Conservation (phyloP, 2,113 vertebrate species). For the Albula goreensis region DNA sequence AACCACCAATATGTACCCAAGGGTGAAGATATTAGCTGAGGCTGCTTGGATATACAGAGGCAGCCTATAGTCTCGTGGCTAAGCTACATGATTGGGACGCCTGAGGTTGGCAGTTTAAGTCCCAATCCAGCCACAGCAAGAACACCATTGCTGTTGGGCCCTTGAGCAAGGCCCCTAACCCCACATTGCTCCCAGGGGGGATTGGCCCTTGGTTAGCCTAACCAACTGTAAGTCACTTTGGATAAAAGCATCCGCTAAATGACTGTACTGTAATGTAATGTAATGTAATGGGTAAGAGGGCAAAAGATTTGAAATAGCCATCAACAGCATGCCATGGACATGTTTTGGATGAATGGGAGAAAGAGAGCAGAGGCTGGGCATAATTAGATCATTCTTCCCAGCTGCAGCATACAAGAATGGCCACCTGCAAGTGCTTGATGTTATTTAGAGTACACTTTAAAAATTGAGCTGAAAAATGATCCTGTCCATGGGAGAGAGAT, state of each 20-base stretch:
- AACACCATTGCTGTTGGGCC: too few species aligned
- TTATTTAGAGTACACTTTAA: background rate
- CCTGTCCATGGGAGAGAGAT: background rate
- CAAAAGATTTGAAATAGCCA: background rate
- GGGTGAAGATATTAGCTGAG: too few species aligned
- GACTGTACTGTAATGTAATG: background rate
- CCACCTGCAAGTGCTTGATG: background rate
- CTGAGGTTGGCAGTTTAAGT: too few species aligned
- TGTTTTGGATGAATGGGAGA: background rate
- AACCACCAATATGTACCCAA: background rate
- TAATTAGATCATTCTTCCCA: background rate
- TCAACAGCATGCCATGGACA: background rate
- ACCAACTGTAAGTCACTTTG: background rate
- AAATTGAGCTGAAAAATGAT: background rate
- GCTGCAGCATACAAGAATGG: background rate
- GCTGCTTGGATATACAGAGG: too few species aligned
- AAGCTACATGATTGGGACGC: too few species aligned
- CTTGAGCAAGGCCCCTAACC: too few species aligned
- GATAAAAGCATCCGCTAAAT: background rate
- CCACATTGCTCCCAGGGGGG: too few species aligned
- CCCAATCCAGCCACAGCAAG: too few species aligned
- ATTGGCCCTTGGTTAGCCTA: too few species aligned
- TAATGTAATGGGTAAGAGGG: background rate
- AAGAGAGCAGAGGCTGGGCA: background rate
- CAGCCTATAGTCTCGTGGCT: too few species aligned